These are phyloP conservation scores for Bubo blakistoni DNA, from an alignment of 2,113 vertebrate species.

Conservation along the genomic window DNA sequence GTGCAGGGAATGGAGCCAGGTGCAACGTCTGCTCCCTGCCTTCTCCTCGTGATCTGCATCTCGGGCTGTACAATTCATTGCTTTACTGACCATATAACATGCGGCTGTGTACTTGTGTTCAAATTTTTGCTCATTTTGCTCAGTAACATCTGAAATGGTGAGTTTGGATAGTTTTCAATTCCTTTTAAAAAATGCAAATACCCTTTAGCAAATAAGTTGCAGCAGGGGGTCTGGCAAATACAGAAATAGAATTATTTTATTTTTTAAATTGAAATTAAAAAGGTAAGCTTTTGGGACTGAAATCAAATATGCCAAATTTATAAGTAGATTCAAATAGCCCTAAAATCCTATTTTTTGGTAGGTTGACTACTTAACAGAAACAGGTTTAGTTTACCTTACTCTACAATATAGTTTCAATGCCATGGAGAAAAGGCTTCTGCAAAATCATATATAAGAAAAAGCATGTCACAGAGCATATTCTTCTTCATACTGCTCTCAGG, in stretches of 20 bases:
- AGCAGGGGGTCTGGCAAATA: background rate
- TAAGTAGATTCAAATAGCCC: background rate
- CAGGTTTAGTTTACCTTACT: background rate
- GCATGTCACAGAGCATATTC: background rate
- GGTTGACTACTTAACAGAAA: background rate
- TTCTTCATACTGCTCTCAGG: background rate
- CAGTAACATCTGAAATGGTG: background rate
- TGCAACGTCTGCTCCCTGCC: background rate
- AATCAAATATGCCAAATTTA: background rate
- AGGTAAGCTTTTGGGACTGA: background rate
- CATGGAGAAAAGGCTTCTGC: background rate
- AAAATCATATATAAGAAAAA: background rate
- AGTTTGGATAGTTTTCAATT: background rate
- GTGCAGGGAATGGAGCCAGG: background rate
- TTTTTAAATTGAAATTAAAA: background rate
- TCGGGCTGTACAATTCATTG: background rate
- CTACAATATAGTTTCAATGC: background rate
- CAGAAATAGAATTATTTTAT: background rate
- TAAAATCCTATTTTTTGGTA: background rate
- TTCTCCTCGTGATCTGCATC: background rate
- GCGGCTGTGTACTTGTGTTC: background rate
- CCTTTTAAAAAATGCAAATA: background rate
- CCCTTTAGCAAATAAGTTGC: background rate
- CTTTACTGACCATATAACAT: background rate
- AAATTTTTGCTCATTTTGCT: background rate